Evolutionary conservation across 2,113 vertebrate genomes (phyloP).

Genomic region (Macrotis lagotis): DNA sequence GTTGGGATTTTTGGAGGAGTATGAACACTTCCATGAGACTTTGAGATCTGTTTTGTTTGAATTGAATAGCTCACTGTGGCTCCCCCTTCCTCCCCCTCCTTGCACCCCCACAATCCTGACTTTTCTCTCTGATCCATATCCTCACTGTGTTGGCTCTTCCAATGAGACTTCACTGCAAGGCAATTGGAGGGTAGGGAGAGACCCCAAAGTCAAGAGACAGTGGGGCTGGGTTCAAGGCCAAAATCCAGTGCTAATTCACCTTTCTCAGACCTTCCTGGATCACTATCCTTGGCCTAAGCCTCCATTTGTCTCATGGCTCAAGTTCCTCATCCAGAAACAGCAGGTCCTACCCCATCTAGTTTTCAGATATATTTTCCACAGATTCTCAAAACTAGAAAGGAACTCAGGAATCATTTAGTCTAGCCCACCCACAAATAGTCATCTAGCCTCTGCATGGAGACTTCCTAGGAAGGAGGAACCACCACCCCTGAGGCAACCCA

Average conservation of each 20-base stretch:
- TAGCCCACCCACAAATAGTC: neutral
- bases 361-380: neutral
- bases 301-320: neutral
- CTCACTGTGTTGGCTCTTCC: neutral
- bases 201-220: neutral
- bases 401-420: neutral
- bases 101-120: neutral
- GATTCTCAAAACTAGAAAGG: neutral
- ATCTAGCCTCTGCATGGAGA: neutral
- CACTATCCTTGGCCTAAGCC: neutral
- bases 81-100: neutral
- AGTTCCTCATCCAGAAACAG: neutral
- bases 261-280: neutral
- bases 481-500: neutral
- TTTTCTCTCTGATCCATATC: neutral
- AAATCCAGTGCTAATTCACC: too few relatives aligned
- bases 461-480: neutral
- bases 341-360: neutral
- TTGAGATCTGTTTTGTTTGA: neutral
- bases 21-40: constrained; percentile 30
- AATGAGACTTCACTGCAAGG: too few relatives aligned
- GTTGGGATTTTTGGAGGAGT: constrained; percentile 49
- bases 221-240: neutral
- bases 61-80: neutral
- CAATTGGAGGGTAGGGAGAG: too few relatives aligned